Conservation (phyloP, 1,140 invertebrate genomes). For the Doryteuthis pealeii region DNA sequence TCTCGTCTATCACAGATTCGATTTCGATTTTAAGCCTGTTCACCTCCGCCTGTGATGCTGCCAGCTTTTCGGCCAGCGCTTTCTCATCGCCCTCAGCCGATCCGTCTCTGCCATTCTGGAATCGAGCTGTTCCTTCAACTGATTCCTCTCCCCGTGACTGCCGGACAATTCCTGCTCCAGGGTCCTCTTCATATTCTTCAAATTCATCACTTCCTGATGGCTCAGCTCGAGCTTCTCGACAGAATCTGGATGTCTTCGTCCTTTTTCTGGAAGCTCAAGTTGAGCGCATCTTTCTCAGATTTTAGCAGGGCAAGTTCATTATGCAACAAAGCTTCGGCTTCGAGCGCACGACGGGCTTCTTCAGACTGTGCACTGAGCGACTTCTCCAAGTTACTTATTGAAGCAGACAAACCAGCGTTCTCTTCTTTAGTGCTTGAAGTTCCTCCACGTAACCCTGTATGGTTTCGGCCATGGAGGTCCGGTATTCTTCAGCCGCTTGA, state of each 20-base stretch:
- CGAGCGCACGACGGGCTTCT: neutral
- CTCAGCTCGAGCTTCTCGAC: neutral
- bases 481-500: neutral
- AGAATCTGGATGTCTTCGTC: neutral
- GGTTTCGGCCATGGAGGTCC: neutral
- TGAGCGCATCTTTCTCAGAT: neutral
- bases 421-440: neutral
- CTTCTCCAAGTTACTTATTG: neutral
- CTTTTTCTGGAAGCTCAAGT: neutral
- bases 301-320: neutral
- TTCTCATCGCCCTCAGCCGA: neutral
- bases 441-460: neutral
- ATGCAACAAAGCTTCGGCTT: neutral
- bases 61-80: neutral
- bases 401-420: neutral
- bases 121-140: neutral
- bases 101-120: neutral
- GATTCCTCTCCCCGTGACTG: neutral
- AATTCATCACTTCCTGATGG: slow-evolving; percentile 5
- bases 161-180: slow-evolving; percentile 11
- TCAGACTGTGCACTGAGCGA: neutral
- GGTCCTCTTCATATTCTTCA: slow-evolving; percentile 11
- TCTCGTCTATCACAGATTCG: neutral
- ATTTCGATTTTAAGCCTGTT: neutral
- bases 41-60: neutral